These are phyloP conservation scores for Brachionus sp. DNA, from an alignment of 1,140 invertebrate species.

Conservation along the genomic window DNA sequence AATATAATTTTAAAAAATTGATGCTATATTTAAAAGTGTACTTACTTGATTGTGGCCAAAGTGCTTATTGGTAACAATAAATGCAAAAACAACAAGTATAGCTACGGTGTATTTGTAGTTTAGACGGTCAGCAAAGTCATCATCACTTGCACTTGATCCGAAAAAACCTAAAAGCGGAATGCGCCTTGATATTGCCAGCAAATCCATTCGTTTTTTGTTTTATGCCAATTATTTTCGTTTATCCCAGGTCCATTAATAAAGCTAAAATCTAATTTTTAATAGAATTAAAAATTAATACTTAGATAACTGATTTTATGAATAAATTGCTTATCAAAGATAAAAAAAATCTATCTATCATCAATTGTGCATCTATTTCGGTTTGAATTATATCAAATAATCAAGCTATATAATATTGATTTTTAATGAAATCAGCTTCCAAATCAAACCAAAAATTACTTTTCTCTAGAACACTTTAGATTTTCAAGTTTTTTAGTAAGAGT, in stretches of 20 bases:
- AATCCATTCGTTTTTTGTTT: conserved; percentile 1
- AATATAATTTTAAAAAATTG: not conserved
- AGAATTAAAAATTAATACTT: not conserved
- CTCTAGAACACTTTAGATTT: conserved; percentile 9
- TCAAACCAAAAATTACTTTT: not conserved
- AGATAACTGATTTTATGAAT: not conserved
- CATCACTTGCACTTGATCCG: conserved; percentile 45
- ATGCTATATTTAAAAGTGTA: not conserved
- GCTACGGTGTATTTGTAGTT: conserved; percentile 85
- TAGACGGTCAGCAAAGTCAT: conserved; percentile 62
- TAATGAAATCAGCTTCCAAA: conserved; percentile 8
- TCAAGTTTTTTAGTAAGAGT: not conserved
- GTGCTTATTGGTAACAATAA: conserved; percentile 83
- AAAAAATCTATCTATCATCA: not conserved
- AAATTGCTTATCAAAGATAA: not conserved
- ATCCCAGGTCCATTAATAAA: conserved; percentile 2
- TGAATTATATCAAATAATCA: not conserved
- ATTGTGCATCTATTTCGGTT: not conserved
- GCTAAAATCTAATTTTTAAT: not conserved
- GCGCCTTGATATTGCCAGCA: conserved; percentile 31
- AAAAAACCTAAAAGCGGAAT: conserved; percentile 40
- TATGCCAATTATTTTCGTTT: not conserved
- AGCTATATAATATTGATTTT: conserved; percentile 28
- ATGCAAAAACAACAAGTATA: conserved; percentile 75
- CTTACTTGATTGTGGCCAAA: conserved; percentile 81